A percentile compares a stretch with the other conserved stretches of the same genome.
Evolutionary conservation across 2,888 invertebrate genomes (phyloP).

Genomic region (Ophion obscuratus): DNA sequence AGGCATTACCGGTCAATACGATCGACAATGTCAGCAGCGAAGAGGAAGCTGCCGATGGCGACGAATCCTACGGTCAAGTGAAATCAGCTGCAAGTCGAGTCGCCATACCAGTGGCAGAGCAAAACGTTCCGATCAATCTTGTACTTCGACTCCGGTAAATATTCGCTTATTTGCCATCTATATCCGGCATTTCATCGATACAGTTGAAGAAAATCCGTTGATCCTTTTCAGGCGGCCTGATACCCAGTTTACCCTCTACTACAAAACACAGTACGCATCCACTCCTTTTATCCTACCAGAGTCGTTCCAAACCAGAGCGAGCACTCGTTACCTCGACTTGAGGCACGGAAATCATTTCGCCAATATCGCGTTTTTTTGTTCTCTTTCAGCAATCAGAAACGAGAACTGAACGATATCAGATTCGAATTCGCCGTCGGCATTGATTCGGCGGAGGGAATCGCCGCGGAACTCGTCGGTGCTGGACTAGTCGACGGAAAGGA

Average conservation of each 20-base stretch:
- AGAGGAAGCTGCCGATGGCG: slow-evolving; percentile 81
- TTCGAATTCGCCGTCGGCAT: slow-evolving; percentile 97
- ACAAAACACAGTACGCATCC: slow-evolving; percentile 72
- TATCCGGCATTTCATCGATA: neutral
- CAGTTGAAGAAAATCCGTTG: neutral
- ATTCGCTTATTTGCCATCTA: neutral
- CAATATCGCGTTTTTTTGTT: neutral
- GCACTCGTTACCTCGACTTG: neutral
- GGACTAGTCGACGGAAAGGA: slow-evolving; percentile 97
- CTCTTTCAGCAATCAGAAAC: slow-evolving; percentile 90
- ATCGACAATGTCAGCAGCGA: slow-evolving; percentile 84
- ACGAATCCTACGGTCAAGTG: slow-evolving; percentile 80
- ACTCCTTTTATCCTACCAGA: slow-evolving; percentile 40
- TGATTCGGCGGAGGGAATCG: slow-evolving; percentile 96
- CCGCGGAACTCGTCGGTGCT: slow-evolving; percentile 96
- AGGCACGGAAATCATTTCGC: neutral
- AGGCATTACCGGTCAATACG: slow-evolving; percentile 83
- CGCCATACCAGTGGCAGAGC: slow-evolving; percentile 76
- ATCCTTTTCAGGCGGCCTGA: slow-evolving; percentile 75
- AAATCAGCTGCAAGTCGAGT: slow-evolving; percentile 78
- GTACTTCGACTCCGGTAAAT: slow-evolving; percentile 94
- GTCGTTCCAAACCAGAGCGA: neutral
- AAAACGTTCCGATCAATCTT: slow-evolving; percentile 89
- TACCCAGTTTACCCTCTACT: slow-evolving; percentile 74
- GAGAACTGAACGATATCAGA: slow-evolving; percentile 98